Conservation (phyloP, 1,140 invertebrate species). For the Diorhabda elongata region DNA sequence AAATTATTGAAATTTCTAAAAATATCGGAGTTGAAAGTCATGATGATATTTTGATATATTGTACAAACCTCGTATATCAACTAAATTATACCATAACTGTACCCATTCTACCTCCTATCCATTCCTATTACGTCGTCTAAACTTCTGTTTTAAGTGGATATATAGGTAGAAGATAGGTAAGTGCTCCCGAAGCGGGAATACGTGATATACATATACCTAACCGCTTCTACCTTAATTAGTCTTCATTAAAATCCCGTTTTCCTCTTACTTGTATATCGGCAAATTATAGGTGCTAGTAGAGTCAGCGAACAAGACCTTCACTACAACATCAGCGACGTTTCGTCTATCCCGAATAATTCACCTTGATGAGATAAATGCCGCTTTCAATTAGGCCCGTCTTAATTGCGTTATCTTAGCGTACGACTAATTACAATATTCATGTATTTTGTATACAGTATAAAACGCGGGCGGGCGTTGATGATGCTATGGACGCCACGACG, state of each 20-base stretch:
- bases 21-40: no score
- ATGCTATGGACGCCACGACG: neutral
- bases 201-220: neutral
- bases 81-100: no score
- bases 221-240: neutral
- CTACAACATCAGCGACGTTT: slow-evolving; percentile 17
- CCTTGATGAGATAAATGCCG: slow-evolving; percentile 37
- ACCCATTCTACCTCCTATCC: no score
- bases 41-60: no score
- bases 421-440: slow-evolving; percentile 32
- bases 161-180: no score
- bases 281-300: slow-evolving; percentile 33
- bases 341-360: slow-evolving; percentile 31
- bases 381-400: slow-evolving; percentile 32
- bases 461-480: neutral
- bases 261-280: slow-evolving; percentile 26
- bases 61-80: no score
- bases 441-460: slow-evolving; percentile 14
- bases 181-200: neutral
- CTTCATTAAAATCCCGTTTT: neutral
- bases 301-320: slow-evolving; percentile 11
- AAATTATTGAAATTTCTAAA: no score
- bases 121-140: no score
- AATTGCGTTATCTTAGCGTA: slow-evolving; percentile 28
- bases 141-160: no score